Evolutionary conservation across 1,140 invertebrate genomes (phyloP).

Genomic region (Heliconius hermathena): DNA sequence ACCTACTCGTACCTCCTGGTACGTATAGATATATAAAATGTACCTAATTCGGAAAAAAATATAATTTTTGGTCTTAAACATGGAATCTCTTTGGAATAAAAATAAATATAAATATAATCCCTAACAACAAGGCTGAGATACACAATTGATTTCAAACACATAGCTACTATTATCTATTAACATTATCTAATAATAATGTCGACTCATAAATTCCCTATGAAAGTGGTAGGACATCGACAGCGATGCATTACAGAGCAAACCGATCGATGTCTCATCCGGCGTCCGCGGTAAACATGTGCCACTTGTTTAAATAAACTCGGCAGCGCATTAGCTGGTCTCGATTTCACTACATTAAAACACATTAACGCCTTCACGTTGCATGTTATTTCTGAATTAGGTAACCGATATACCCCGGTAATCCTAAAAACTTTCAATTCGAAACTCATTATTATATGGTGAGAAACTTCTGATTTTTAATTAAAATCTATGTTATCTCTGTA

Average conservation of each 20-base stretch:
- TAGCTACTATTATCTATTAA: background rate
- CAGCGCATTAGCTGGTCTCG: slow-evolving; percentile 76
- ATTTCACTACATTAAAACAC: slow-evolving; percentile 81
- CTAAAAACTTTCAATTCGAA: background rate
- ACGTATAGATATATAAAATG: too few relatives aligned
- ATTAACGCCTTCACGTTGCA: slow-evolving; percentile 75
- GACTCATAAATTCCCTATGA: slow-evolving; percentile 34
- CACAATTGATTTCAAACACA: background rate
- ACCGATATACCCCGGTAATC: slow-evolving; percentile 23
- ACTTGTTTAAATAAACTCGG: slow-evolving; percentile 79
- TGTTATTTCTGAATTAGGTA: slow-evolving; percentile 72
- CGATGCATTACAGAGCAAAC: slow-evolving; percentile 76
- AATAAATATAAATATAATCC: background rate
- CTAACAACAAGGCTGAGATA: background rate
- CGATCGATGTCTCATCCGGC: slow-evolving; percentile 78
- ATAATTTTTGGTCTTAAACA: too few relatives aligned
- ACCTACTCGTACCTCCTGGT: too few relatives aligned
- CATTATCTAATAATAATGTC: background rate
- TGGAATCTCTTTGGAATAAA: too few relatives aligned
- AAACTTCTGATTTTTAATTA: too few relatives aligned
- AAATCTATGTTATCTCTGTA: too few relatives aligned
- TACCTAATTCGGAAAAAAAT: too few relatives aligned
- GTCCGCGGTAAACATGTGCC: slow-evolving; percentile 74
- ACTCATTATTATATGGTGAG: background rate
- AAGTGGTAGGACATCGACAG: slow-evolving; percentile 70